Evolutionary conservation across 2,113 vertebrate genomes (phyloP).

Genomic region (Pantherophis guttatus): DNA sequence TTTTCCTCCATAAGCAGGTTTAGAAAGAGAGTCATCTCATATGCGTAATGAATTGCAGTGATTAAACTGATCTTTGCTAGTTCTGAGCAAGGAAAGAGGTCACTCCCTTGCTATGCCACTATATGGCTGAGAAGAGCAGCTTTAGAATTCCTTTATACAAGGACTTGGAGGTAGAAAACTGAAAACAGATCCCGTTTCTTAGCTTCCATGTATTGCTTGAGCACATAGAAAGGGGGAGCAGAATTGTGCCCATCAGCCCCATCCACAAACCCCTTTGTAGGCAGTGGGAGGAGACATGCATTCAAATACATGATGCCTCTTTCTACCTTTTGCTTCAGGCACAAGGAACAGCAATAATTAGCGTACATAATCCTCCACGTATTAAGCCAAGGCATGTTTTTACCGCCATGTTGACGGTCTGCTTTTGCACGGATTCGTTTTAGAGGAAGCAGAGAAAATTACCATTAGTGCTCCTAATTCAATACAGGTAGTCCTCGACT

Average conservation of each 20-base stretch:
- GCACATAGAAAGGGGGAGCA: not conserved
- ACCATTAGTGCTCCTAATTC: not conserved
- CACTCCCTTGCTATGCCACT: not conserved
- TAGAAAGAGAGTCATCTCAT: not conserved
- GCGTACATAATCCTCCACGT: not conserved
- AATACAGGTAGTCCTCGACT: not conserved
- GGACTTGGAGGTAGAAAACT: not conserved
- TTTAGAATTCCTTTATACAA: not conserved
- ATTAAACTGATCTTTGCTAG: not conserved
- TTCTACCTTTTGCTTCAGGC: not conserved
- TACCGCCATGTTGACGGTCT: not conserved
- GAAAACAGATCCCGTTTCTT: not conserved
- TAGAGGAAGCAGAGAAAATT: not conserved
- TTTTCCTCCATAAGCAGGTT: not conserved
- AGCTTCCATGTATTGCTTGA: not conserved
- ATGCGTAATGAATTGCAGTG: not conserved
- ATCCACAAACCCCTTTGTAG: not conserved
- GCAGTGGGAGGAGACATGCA: not conserved
- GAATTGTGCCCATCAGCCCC: not conserved
- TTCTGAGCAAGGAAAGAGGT: not conserved
- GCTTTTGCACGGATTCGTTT: not conserved
- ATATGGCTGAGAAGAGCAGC: not conserved
- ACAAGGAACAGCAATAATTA: not conserved
- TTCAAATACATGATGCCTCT: not conserved
- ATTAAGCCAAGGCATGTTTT: not conserved